phyloP scores from a whole-genome alignment of 2,113 vertebrate genomes.

The Barbus barbus region DNA sequence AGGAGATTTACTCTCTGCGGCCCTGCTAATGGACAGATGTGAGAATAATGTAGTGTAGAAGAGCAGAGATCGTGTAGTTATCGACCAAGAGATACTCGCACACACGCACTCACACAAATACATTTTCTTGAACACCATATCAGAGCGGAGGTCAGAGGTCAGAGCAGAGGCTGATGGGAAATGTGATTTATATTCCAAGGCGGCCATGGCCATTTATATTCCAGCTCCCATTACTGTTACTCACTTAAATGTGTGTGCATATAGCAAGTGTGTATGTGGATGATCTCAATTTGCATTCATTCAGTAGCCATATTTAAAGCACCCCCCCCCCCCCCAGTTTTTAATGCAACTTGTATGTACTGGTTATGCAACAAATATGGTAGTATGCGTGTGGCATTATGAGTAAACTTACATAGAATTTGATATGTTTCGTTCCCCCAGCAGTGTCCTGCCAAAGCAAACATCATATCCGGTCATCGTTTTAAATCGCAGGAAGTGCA shows the following conservation, averaged over 20 bases:
- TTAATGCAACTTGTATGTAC: background rate
- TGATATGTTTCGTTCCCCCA: background rate
- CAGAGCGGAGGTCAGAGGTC: slow-evolving; percentile 44
- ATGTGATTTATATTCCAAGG: slow-evolving; percentile 54
- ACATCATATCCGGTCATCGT: background rate
- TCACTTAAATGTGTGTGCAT: slow-evolving; percentile 40
- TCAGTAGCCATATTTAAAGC: background rate
- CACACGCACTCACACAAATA: slow-evolving; percentile 15
- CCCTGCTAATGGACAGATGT: slow-evolving; percentile 57
- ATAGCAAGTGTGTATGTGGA: slow-evolving; percentile 9
- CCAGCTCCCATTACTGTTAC: slow-evolving; percentile 52
- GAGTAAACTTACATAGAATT: background rate
- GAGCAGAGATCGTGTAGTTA: slow-evolving; percentile 56
- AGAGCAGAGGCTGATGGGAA: slow-evolving; percentile 56
- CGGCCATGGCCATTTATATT: slow-evolving; percentile 51
- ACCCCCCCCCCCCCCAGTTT: background rate
- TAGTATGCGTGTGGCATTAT: background rate
- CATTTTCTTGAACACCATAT: slow-evolving; percentile 53
- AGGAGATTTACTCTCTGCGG: slow-evolving; percentile 57
- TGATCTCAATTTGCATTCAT: background rate
- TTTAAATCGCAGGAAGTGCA: background rate
- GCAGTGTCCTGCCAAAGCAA: background rate
- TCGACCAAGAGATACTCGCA: slow-evolving; percentile 49
- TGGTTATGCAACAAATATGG: background rate
- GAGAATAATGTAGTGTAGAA: slow-evolving; percentile 59